These are phyloP conservation scores for Torymus tubicola DNA, from an alignment of 2,888 invertebrate genomes.

Conservation along the genomic window DNA sequence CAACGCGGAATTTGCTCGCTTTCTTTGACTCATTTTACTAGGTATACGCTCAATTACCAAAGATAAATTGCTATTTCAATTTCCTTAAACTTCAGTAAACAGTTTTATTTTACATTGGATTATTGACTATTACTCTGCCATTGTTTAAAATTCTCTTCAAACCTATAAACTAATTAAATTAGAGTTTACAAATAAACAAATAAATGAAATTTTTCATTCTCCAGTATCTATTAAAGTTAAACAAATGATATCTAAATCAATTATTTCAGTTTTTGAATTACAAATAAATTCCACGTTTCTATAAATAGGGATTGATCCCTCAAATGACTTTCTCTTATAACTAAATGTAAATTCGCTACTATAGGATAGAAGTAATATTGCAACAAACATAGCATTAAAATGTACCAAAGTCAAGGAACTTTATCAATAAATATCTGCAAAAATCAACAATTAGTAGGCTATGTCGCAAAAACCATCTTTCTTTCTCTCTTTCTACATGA, in stretches of 20 bases:
- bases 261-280: constrained; percentile 4
- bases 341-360: constrained; percentile 18
- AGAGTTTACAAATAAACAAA: too few species aligned
- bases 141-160: too few species aligned
- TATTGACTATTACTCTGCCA: too few species aligned
- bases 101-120: too few species aligned
- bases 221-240: background rate
- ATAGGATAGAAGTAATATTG: constrained; percentile 16
- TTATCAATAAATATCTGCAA: constrained; percentile 42
- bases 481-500: constrained; percentile 2
- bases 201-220: background rate
- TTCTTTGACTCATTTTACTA: constrained; percentile 9
- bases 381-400: constrained; percentile 14
- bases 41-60: too few species aligned
- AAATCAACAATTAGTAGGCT: constrained; percentile 28
- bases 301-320: constrained; percentile 1
- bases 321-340: constrained; percentile 31
- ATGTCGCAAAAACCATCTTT: constrained; percentile 11
- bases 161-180: too few species aligned
- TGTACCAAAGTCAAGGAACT: constrained; percentile 22
- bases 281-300: constrained; percentile 7
- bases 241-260: background rate
- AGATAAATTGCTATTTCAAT: too few species aligned
- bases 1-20: constrained; percentile 13
- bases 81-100: too few species aligned